Percentiles rank a stretch among this genome's conserved stretches.
These are phyloP conservation scores for Symphodus melops DNA, from an alignment of 2,113 vertebrate genomes.

Conservation along the genomic window DNA sequence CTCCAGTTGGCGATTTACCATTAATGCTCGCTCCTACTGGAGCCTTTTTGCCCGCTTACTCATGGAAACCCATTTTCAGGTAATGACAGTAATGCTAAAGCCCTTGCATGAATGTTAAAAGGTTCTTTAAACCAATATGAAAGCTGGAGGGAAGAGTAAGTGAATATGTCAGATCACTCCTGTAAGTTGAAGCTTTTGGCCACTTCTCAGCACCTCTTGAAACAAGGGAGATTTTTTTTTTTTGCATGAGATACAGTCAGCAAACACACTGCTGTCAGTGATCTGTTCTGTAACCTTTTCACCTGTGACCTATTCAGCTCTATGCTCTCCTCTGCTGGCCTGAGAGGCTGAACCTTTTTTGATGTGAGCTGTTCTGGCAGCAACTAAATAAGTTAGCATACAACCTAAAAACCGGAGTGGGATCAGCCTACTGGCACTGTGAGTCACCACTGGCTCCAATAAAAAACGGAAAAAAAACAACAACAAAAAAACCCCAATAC, in stretches of 20 bases:
- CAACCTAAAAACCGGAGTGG: constrained; percentile 29
- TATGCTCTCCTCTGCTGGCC: constrained; percentile 45
- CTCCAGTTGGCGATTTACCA: constrained; percentile 59
- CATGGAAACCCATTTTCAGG: constrained; percentile 55
- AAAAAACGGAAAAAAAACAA: not conserved
- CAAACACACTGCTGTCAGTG: constrained; percentile 25
- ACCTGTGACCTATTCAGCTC: constrained; percentile 64
- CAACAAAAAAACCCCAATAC: not conserved
- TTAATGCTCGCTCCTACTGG: constrained; percentile 44
- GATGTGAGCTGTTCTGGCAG: constrained; percentile 62
- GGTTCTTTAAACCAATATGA: constrained; percentile 62
- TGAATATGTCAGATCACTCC: constrained; percentile 31
- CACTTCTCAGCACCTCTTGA: constrained; percentile 21
- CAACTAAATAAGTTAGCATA: constrained; percentile 60
- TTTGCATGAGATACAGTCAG: constrained; percentile 17
- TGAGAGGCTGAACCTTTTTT: constrained; percentile 65
- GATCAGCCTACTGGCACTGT: constrained; percentile 19
- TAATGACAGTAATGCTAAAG: constrained; percentile 55
- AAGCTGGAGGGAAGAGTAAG: constrained; percentile 37
- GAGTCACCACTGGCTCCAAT: constrained; percentile 9
- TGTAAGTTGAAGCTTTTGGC: constrained; percentile 33
- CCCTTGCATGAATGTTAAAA: constrained; percentile 63
- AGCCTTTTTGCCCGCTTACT: constrained; percentile 62
- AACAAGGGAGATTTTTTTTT: constrained; percentile 32
- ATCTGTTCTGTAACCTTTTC: constrained; percentile 56